Percentiles rank a stretch among this genome's conserved stretches.
Evolutionary conservation across 2,797 vertebrate genomes (phyloP).

Genomic region (Protosalanx chinensis): DNA sequence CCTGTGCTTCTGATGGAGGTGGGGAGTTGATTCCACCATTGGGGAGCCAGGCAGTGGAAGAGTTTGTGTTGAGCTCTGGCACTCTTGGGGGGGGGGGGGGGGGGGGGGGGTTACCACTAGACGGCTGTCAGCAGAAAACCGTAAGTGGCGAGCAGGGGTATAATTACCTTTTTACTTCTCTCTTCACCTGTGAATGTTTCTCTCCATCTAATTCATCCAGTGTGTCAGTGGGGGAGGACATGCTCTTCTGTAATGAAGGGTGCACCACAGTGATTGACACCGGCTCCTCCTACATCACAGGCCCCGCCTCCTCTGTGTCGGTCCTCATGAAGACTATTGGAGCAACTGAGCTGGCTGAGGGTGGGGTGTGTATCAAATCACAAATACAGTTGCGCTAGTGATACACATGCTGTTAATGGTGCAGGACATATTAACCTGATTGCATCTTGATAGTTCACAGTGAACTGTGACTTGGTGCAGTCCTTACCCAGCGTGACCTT

Average conservation of each 20-base stretch:
- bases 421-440: neutral
- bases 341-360: conserved; percentile 76
- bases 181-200: neutral
- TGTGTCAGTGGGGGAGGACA: conserved; percentile 80
- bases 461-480: conserved; percentile 83
- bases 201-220: conserved; percentile 59
- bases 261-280: conserved; percentile 89
- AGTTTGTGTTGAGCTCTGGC: too few species aligned
- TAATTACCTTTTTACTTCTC: conserved; percentile 2
- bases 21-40: too few species aligned
- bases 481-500: conserved; percentile 87
- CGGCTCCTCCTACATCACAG: conserved; percentile 90
- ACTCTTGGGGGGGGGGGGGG: too few species aligned
- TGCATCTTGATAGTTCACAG: conserved; percentile 75
- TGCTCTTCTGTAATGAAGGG: conserved; percentile 83
- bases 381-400: neutral
- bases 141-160: neutral
- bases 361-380: conserved; percentile 71
- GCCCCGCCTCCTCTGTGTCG: conserved; percentile 82
- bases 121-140: too few species aligned
- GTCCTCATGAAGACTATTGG: conserved; percentile 85
- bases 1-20: too few species aligned
- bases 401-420: neutral
- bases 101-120: too few species aligned
- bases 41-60: too few species aligned